Conservation (phyloP, 2,888 invertebrate species). For the Ichneumoninae sp. region DNA sequence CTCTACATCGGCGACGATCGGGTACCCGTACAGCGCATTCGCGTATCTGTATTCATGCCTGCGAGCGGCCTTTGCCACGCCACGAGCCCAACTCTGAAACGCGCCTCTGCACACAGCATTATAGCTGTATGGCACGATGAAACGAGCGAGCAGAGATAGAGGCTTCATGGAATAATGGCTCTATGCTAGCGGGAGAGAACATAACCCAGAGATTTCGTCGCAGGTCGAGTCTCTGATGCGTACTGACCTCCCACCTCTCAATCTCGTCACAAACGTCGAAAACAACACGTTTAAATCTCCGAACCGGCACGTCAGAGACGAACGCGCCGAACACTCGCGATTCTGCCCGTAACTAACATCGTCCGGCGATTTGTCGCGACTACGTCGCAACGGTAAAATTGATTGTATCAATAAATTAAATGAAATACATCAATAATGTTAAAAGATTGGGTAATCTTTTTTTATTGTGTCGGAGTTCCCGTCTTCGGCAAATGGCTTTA, state of each 20-base stretch:
- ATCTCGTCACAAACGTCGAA: conserved; percentile 31
- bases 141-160: conserved; percentile 44
- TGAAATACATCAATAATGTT: too few relatives aligned
- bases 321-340: background rate
- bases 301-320: background rate
- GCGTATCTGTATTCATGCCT: conserved; percentile 66
- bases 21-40: conserved; percentile 21
- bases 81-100: background rate
- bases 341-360: background rate
- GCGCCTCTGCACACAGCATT: background rate
- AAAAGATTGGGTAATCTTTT: too few relatives aligned
- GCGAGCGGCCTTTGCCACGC: conserved; percentile 53
- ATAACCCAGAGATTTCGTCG: conserved; percentile 48
- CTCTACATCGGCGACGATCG: conserved; percentile 21
- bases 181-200: conserved; percentile 11
- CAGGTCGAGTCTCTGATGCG: conserved; percentile 48
- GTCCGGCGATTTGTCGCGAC: background rate
- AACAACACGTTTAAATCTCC: conserved; percentile 45
- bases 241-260: conserved; percentile 8
- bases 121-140: conserved; percentile 20
- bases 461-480: too few relatives aligned
- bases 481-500: too few relatives aligned
- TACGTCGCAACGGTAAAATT: background rate
- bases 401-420: too few relatives aligned
- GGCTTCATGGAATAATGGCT: conserved; percentile 73